Percentiles rank a stretch among this genome's conserved stretches.
Conservation (phyloP, 2,888 invertebrate genomes). For the Amaurobius ferox region DNA sequence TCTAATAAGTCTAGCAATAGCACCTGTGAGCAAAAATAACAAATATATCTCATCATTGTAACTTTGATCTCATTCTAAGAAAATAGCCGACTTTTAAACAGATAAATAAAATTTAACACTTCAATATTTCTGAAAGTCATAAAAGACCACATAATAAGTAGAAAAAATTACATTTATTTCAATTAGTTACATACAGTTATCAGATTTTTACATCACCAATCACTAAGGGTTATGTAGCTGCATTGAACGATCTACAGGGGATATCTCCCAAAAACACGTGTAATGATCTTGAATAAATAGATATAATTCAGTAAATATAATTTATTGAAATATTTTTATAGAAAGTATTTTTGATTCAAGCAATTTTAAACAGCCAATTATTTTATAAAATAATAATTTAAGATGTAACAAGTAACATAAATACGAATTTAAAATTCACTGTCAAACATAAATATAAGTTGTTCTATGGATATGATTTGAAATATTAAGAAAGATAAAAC, state of each 20-base stretch:
- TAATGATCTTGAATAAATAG: background rate
- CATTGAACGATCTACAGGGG: background rate
- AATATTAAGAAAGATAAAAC: background rate
- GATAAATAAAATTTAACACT: too few species aligned
- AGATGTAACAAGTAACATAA: too few species aligned
- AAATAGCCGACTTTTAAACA: too few species aligned
- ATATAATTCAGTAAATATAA: background rate
- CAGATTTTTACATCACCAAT: background rate
- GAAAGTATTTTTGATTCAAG: background rate
- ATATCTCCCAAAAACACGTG: background rate
- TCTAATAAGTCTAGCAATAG: too few species aligned
- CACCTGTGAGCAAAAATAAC: too few species aligned
- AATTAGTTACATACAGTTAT: conserved; percentile 5
- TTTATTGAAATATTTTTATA: background rate
- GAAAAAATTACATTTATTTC: conserved; percentile 24
- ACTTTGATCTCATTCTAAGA: too few species aligned
- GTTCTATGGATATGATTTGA: background rate
- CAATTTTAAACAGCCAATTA: background rate
- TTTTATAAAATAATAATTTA: background rate
- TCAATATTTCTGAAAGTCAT: too few species aligned
- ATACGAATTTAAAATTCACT: background rate
- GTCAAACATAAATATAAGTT: background rate
- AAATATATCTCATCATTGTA: too few species aligned
- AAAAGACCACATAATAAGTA: conserved; percentile 4
- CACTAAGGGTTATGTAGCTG: conserved; percentile 16